Conservation (phyloP, 2,888 invertebrate species). For the Chalcosyrphus nemorum region DNA sequence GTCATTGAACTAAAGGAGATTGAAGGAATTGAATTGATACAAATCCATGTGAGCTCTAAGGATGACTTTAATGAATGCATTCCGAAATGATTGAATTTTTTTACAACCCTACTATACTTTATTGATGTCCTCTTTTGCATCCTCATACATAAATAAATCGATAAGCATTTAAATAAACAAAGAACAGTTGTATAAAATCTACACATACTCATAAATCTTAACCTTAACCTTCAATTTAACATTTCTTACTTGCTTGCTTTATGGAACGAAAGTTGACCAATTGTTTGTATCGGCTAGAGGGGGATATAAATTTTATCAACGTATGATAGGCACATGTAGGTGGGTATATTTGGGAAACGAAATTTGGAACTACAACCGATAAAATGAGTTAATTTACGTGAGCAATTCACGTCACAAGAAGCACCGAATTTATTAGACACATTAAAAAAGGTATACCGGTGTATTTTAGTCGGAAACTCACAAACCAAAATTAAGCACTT, state of each 20-base stretch:
- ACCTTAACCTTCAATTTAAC: conserved; percentile 8
- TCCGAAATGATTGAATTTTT: no score
- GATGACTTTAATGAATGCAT: no score
- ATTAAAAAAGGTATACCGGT: conserved; percentile 5
- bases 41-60: no score
- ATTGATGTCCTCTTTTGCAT: no score
- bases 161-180: not conserved
- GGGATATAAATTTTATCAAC: not conserved
- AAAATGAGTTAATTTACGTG: conserved; percentile 6
- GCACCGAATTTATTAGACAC: not conserved
- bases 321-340: not conserved
- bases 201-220: no score
- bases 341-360: not conserved
- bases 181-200: not conserved
- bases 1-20: no score
- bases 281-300: not conserved
- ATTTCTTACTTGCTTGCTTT: no score
- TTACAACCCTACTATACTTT: no score
- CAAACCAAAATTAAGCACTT: conserved; percentile 14
- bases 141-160: not conserved
- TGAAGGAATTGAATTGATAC: no score
- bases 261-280: not conserved
- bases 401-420: conserved; percentile 25
- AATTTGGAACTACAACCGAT: conserved; percentile 2
- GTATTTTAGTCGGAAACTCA: not conserved